Conservation (phyloP, 1,140 invertebrate species). For the Atta texana region DNA sequence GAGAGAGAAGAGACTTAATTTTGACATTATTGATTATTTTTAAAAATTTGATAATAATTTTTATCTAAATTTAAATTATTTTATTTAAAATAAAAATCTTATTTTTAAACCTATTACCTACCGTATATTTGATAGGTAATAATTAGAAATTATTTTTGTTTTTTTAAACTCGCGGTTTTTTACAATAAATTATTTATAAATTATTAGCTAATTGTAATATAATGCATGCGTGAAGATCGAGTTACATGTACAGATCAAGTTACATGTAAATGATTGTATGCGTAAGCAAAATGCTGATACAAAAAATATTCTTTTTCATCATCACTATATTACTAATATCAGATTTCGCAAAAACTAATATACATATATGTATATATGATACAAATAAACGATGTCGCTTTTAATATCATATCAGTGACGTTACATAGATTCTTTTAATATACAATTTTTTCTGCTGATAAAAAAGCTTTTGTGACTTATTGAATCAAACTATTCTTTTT, state of each 20-base stretch:
- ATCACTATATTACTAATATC: slow-evolving; percentile 55
- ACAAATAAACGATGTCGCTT: slow-evolving; percentile 56
- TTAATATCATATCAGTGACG: neutral
- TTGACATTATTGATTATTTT: neutral
- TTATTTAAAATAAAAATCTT: neutral
- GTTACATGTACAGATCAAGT: neutral
- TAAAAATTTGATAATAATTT: slow-evolving; percentile 10
- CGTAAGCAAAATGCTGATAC: slow-evolving; percentile 7
- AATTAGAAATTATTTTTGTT: neutral
- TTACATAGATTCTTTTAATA: neutral
- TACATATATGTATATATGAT: neutral
- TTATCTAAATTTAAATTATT: neutral
- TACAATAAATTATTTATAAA: neutral
- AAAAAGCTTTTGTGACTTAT: neutral
- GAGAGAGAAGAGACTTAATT: neutral
- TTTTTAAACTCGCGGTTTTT: neutral
- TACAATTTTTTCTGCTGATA: neutral
- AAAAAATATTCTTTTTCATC: slow-evolving; percentile 63
- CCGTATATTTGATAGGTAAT: neutral
- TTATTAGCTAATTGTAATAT: neutral
- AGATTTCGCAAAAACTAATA: slow-evolving; percentile 45
- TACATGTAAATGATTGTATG: slow-evolving; percentile 12
- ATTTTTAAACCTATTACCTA: neutral
- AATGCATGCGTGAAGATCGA: neutral
- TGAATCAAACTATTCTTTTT: neutral